Conservation (phyloP, 2,797 vertebrate genomes). For the Acipenser transmontanus region DNA sequence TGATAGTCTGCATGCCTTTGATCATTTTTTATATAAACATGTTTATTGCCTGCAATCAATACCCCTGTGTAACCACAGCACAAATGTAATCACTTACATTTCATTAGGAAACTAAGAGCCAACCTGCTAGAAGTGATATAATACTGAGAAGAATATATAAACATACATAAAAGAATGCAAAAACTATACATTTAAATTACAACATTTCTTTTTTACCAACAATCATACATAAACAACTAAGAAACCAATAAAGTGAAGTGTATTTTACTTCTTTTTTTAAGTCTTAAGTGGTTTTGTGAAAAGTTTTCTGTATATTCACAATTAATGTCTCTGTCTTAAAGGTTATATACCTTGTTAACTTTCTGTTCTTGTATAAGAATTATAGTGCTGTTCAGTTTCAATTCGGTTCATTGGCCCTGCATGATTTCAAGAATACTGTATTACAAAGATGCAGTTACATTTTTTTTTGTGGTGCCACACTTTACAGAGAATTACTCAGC, state of each 20-base stretch:
- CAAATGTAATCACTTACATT: constrained; percentile 44
- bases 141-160: constrained; percentile 47
- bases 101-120: constrained; percentile 49
- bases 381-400: too few relatives aligned
- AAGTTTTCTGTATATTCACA: too few relatives aligned
- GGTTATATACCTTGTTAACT: too few relatives aligned
- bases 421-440: too few relatives aligned
- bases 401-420: too few relatives aligned
- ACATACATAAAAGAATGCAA: constrained; percentile 55
- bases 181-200: constrained; percentile 53
- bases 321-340: too few relatives aligned
- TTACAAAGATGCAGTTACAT: too few relatives aligned
- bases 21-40: constrained; percentile 22
- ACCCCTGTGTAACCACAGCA: constrained; percentile 47
- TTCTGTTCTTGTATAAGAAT: too few relatives aligned
- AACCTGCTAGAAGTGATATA: constrained; percentile 43
- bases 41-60: constrained; percentile 64
- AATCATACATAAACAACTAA: constrained; percentile 37
- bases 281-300: too few relatives aligned
- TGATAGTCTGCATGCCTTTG: neutral
- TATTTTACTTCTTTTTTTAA: neutral
- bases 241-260: constrained; percentile 41
- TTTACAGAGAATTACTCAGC: too few relatives aligned
- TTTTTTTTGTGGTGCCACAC: too few relatives aligned
- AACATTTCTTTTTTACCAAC: constrained; percentile 38